Conservation (phyloP, 2,797 vertebrate genomes). For the Coluber constrictor region DNA sequence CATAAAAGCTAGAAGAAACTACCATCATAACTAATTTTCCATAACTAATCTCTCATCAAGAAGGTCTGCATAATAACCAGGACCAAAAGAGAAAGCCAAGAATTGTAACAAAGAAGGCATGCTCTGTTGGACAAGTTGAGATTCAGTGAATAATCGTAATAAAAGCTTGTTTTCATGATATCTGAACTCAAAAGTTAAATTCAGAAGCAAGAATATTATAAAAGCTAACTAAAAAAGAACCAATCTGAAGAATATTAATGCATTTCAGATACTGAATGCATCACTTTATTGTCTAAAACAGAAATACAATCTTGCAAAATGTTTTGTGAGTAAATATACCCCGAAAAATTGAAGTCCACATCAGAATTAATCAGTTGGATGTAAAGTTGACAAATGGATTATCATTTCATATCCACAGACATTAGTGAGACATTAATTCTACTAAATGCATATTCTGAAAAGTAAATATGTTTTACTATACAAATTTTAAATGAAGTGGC, state of each 20-base stretch:
- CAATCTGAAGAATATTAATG: background rate
- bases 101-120: background rate
- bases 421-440: background rate
- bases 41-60: background rate
- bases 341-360: background rate
- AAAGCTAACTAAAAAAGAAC: background rate
- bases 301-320: background rate
- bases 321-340: background rate
- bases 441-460: background rate
- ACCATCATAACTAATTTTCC: background rate
- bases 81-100: background rate
- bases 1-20: background rate
- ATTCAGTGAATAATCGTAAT: background rate
- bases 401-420: background rate
- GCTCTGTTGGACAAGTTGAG: background rate
- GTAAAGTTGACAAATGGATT: background rate
- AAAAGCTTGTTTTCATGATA: background rate
- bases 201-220: background rate
- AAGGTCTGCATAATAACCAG: background rate
- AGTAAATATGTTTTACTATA: background rate
- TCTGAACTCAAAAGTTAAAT: background rate
- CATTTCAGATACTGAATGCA: background rate
- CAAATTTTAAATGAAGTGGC: background rate
- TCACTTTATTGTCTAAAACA: background rate
- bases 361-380: background rate